These are phyloP conservation scores for Propithecus deckenii DNA, from an alignment of 2,797 vertebrate genomes.

Conservation along the genomic window DNA sequence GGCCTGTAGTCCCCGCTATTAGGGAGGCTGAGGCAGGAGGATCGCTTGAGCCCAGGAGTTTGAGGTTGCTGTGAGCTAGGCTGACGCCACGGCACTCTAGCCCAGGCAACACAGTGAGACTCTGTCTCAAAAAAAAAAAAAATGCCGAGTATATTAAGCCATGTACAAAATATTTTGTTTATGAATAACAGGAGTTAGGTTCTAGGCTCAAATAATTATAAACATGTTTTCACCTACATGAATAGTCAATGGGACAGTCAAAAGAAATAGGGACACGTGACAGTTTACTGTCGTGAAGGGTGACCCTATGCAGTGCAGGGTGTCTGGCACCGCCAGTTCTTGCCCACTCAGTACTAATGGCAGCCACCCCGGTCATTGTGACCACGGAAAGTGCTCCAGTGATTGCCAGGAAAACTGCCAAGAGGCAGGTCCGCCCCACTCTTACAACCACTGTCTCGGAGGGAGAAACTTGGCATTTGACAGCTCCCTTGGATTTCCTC, in stretches of 20 bases:
- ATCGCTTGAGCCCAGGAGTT: no score
- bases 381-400: not conserved
- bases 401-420: not conserved
- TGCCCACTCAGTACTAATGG: not conserved
- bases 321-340: not conserved
- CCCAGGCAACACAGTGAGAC: no score
- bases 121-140: not conserved
- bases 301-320: accelerated
- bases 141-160: not conserved
- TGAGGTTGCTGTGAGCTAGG: no score
- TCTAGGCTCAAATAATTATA: not conserved
- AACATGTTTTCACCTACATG: not conserved
- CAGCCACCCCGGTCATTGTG: not conserved
- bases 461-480: not conserved
- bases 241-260: not conserved
- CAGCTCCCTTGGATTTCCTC: not conserved
- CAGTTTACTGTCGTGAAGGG: not conserved
- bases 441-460: not conserved
- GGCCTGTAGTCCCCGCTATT: no score
- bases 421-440: not conserved
- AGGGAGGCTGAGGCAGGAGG: no score
- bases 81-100: no score
- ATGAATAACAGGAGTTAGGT: not conserved
- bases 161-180: not conserved
- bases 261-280: not conserved